Evolutionary conservation across 2,888 invertebrate genomes (phyloP).

Genomic region (Phania funesta): DNA sequence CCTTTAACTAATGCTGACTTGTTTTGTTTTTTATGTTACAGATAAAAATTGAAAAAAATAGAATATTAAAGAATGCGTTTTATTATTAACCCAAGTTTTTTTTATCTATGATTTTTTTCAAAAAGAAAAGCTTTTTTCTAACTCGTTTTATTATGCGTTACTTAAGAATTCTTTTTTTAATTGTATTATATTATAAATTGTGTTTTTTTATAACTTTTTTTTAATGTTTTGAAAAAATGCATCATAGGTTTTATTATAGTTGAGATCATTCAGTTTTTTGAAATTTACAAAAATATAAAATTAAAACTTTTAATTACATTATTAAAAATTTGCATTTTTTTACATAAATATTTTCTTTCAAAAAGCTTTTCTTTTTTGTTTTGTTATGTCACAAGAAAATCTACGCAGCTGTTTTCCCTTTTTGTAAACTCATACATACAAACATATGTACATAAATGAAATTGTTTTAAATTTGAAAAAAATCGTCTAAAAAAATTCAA

Average conservation of each 20-base stretch:
- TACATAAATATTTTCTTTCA: slow-evolving; percentile 1
- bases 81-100: slow-evolving; percentile 61
- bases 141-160: slow-evolving; percentile 8
- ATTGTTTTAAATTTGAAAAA: slow-evolving; percentile 69
- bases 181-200: slow-evolving; percentile 35
- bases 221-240: slow-evolving; percentile 62
- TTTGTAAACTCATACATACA: slow-evolving; percentile 22
- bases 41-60: slow-evolving; percentile 26
- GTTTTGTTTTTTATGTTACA: slow-evolving; percentile 40
- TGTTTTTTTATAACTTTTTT: slow-evolving; percentile 34
- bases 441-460: too few relatives aligned
- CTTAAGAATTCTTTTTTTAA: slow-evolving; percentile 42
- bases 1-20: slow-evolving; percentile 65
- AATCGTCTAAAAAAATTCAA: slow-evolving; percentile 78
- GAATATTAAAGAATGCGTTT: slow-evolving; percentile 48
- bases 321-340: slow-evolving; percentile 59
- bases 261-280: slow-evolving; percentile 66
- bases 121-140: slow-evolving; percentile 56
- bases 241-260: slow-evolving; percentile 57
- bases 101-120: slow-evolving; percentile 9
- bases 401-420: slow-evolving; percentile 54
- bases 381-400: slow-evolving; percentile 64
- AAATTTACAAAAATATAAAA: slow-evolving; percentile 52
- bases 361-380: slow-evolving; percentile 56
- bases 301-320: slow-evolving; percentile 30